Evolutionary conservation across 2,888 invertebrate genomes (phyloP).

Genomic region (Ophioninae sp.): DNA sequence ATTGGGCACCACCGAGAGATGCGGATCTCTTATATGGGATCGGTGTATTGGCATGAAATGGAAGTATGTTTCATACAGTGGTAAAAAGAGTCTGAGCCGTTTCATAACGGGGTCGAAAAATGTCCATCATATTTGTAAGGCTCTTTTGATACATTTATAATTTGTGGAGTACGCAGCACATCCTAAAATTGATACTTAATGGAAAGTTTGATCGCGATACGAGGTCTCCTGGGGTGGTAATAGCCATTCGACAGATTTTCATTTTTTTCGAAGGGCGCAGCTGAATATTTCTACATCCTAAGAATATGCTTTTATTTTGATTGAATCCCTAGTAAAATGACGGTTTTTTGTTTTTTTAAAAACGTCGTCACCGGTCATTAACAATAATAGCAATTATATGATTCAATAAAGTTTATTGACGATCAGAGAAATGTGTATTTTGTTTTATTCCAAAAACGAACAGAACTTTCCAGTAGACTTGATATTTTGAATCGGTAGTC

Average conservation of each 20-base stretch:
- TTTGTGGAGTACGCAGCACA: conserved; percentile 24
- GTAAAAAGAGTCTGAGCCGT: neutral
- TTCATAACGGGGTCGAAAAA: conserved; percentile 32
- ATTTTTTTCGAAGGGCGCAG: conserved; percentile 22
- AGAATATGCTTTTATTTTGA: no score
- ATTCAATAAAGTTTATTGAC: no score
- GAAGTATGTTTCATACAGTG: conserved; percentile 6
- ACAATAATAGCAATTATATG: no score
- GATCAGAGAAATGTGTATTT: no score
- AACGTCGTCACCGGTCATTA: no score
- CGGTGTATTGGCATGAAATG: conserved; percentile 25
- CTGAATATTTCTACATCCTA: conserved; percentile 36
- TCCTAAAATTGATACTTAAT: conserved; percentile 55
- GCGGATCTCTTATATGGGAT: conserved; percentile 34
- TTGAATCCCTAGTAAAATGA: no score
- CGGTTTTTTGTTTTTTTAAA: no score
- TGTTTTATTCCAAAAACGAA: no score
- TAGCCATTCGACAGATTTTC: conserved; percentile 12
- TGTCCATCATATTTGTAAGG: conserved; percentile 57
- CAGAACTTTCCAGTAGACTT: no score
- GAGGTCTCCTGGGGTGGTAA: neutral
- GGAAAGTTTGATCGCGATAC: conserved; percentile 37
- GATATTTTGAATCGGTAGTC: no score
- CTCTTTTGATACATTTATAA: conserved; percentile 54
- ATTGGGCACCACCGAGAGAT: neutral